Evolutionary conservation across 2,888 invertebrate genomes (phyloP), one percentile per base, ranked within the genome.

Genomic region (Rhamnusium bicolor): DNA sequence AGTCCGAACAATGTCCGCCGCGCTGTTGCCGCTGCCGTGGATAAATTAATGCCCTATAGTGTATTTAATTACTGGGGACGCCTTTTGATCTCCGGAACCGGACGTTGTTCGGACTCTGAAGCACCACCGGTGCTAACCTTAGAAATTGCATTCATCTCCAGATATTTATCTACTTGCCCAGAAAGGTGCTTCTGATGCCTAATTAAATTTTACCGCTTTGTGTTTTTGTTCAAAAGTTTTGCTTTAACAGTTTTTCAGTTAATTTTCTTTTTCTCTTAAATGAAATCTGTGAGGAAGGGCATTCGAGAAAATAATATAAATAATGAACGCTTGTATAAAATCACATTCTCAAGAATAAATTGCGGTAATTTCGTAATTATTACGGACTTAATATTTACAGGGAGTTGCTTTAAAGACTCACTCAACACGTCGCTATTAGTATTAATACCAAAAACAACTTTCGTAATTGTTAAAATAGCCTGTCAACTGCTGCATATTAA

Each of bases 11-110:
- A 82, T 82, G 77, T 80, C 75, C 77, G 71, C 71, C 75, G 77
- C 79, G 78, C 75, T 78, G 78, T 54, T 47, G 56, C 71, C 67
- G 32, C 72, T 65, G 61, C 53, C 69, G 66, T 67, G 62, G 69
- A 86, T 87, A 87, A 87, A 86, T 87, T 86, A 87, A 87, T 87
- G 85, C 85, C 84, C 85, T 84, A 86, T 86, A 86, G 86, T 86
- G 87, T 87, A 87, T 87, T 87, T 87, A 86, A 87, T 87, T 87
- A 87, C 85, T 51, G 82, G 82, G 82, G 78, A 82, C 83, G 85
- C 84, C 85, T 85, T 86, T 86, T 86, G 85, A 86, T 86, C 85
- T 86, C 83, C 84, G 85, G 84, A 85, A 83, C 82, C 84, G 85
- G 85, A 84, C 85, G 84, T 83, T 80, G 78, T 79, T 76, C 79